Percentiles rank a stretch among this genome's conserved stretches.
phyloP scores from a whole-genome alignment of 1,140 invertebrate genomes.

The Oreohelix idahoensis region DNA sequence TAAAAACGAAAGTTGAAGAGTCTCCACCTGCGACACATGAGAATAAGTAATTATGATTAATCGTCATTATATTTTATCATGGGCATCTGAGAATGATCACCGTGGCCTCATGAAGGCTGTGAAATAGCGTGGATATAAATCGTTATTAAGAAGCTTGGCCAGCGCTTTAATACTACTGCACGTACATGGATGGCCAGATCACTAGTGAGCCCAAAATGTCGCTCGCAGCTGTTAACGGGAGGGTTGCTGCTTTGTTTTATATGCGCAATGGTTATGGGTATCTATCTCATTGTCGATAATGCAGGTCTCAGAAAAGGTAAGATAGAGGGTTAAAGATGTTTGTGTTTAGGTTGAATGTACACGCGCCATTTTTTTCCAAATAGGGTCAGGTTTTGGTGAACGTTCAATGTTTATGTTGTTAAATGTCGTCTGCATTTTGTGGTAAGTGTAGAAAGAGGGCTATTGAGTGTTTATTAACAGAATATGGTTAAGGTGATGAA shows the following conservation, averaged over 20 bases:
- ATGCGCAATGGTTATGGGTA: not conserved
- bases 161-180: not conserved
- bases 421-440: not conserved
- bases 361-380: not conserved
- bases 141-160: too few species aligned
- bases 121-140: too few species aligned
- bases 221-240: not conserved
- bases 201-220: not conserved
- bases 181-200: constrained; percentile 9
- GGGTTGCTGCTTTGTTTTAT: constrained; percentile 4
- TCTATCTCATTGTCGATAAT: not conserved
- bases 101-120: too few species aligned
- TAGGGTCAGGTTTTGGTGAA: too few species aligned
- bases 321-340: too few species aligned
- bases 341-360: not conserved
- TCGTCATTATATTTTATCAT: too few species aligned
- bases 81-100: too few species aligned
- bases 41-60: too few species aligned
- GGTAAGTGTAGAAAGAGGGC: not conserved
- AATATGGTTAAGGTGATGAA: too few species aligned
- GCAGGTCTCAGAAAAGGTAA: not conserved
- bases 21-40: too few species aligned
- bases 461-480: too few species aligned
- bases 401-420: not conserved
- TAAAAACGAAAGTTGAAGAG: too few species aligned